These are phyloP conservation scores for Pyrgus malvae DNA, from an alignment of 2,888 invertebrate species.

Conservation along the genomic window DNA sequence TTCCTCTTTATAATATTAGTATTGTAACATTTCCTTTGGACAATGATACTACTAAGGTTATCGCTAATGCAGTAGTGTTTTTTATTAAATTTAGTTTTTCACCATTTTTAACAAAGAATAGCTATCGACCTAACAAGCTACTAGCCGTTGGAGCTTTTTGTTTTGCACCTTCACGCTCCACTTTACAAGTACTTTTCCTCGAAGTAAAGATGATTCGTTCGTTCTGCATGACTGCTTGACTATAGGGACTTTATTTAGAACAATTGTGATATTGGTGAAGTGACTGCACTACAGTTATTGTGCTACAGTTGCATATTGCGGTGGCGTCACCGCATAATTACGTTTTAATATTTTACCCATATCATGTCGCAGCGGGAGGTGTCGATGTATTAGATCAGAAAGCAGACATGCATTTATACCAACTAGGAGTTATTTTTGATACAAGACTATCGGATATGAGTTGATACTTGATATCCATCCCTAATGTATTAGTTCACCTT, in stretches of 20 bases:
- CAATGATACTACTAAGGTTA: no score
- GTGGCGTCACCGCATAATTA: background rate
- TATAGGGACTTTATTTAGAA: slow-evolving; percentile 13
- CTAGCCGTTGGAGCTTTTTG: background rate
- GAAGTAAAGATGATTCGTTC: slow-evolving; percentile 45
- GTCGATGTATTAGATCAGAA: slow-evolving; percentile 2
- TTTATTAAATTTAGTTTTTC: no score
- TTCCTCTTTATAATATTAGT: no score
- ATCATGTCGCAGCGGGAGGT: slow-evolving; percentile 2
- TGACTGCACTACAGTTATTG: background rate
- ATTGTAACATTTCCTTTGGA: no score
- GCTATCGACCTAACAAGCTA: background rate
- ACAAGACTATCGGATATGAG: no score
- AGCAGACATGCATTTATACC: background rate
- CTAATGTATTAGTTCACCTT: no score
- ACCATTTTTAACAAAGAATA: background rate
- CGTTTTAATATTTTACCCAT: slow-evolving; percentile 1
- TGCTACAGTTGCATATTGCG: background rate
- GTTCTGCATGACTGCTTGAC: slow-evolving; percentile 47
- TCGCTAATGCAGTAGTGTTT: no score
- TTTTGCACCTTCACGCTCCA: slow-evolving; percentile 41
- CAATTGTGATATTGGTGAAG: background rate
- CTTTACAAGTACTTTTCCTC: slow-evolving; percentile 39
- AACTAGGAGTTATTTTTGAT: no score
- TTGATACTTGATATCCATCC: no score